Conservation (phyloP, 2,888 invertebrate species). For the Disparrhopalites patrizii region DNA sequence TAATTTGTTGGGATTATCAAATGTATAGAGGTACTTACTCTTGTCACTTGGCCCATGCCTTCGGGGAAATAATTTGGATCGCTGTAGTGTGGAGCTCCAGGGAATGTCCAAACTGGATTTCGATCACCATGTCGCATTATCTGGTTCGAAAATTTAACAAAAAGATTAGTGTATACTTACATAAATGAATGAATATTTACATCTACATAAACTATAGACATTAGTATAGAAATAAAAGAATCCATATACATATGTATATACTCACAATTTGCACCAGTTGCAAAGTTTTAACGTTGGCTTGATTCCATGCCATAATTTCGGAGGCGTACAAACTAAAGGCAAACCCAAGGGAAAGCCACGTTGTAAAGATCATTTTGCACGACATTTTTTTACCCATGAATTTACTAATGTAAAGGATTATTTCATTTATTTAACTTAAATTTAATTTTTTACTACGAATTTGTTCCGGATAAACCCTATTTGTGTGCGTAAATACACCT, state of each 20-base stretch:
- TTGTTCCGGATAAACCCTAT: too few species aligned
- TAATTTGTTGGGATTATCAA: background rate
- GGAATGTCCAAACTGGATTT: background rate
- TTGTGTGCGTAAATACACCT: too few species aligned
- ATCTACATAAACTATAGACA: too few species aligned
- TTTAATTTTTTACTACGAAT: too few species aligned
- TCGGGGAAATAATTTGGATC: slow-evolving; percentile 4
- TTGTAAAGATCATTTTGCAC: too few species aligned
- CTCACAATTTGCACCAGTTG: background rate
- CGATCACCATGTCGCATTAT: slow-evolving; percentile 4
- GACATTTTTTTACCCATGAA: too few species aligned
- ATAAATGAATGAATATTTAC: too few species aligned
- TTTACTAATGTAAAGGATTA: too few species aligned
- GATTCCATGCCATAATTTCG: background rate
- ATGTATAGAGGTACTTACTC: background rate
- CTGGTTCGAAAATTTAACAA: background rate
- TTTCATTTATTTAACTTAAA: too few species aligned
- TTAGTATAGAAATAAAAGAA: too few species aligned
- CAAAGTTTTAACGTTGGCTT: background rate
- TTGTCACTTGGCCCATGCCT: background rate
- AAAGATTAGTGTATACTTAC: background rate
- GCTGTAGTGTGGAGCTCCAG: background rate
- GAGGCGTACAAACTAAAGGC: too few species aligned
- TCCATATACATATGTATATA: background rate
- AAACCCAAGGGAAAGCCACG: too few species aligned